These are phyloP conservation scores for Esperia sulphurella DNA, from an alignment of 2,888 invertebrate species.

Conservation along the genomic window DNA sequence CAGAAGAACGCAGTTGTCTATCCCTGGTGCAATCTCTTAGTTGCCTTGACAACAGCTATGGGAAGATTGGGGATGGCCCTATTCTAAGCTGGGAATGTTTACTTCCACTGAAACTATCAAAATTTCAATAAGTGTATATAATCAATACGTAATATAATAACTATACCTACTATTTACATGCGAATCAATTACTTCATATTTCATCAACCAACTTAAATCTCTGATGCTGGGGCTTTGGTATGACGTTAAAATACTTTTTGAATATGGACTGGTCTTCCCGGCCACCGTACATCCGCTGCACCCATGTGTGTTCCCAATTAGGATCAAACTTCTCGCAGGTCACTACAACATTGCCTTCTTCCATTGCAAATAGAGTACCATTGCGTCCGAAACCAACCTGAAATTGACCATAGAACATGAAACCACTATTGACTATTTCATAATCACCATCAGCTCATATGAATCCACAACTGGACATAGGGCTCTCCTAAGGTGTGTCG, in stretches of 20 bases:
- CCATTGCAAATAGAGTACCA: conserved; percentile 89
- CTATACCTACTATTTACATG: conserved; percentile 6
- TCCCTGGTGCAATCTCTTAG: too few species aligned
- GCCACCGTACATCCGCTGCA: conserved; percentile 82
- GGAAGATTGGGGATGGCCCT: too few species aligned
- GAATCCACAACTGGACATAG: too few species aligned
- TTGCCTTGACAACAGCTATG: too few species aligned
- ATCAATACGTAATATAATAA: conserved; percentile 4
- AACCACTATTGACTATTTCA: too few species aligned
- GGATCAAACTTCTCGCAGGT: conserved; percentile 91
- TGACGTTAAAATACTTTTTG: conserved; percentile 92
- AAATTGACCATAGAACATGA: conserved; percentile 21
- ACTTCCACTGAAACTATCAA: neutral
- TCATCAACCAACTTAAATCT: conserved; percentile 88
- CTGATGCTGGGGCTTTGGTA: conserved; percentile 87
- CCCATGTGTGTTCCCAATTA: conserved; percentile 88
- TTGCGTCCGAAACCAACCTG: conserved; percentile 91
- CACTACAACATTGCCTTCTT: conserved; percentile 87
- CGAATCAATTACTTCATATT: conserved; percentile 61
- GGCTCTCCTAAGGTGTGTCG: too few species aligned
- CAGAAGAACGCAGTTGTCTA: too few species aligned
- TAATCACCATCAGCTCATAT: too few species aligned
- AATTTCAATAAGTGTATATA: neutral
- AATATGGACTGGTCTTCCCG: conserved; percentile 83
- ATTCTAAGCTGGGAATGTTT: too few species aligned